A percentile compares a stretch with the other conserved stretches of the same genome.
phyloP scores from a whole-genome alignment of 64 coral and sea anemone species.

The Hydrozoanthus tunicans region DNA sequence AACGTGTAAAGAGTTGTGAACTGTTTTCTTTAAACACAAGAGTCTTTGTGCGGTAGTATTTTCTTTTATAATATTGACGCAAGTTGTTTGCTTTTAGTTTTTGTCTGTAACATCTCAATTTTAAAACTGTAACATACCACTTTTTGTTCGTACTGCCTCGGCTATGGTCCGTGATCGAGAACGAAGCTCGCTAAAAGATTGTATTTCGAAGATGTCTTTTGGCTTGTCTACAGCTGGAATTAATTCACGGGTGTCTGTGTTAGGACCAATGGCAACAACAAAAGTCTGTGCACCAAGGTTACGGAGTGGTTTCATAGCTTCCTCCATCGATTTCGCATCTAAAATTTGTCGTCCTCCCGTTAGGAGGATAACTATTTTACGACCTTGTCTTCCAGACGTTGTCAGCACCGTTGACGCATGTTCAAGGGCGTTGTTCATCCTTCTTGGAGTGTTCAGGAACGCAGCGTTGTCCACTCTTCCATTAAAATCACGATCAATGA shows the following conservation, averaged over 20 bases:
- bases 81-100: neutral
- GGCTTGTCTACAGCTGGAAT: constrained; percentile 20
- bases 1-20: too few species aligned
- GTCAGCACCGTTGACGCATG: constrained; percentile 1
- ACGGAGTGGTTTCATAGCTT: constrained; percentile 46
- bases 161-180: constrained; percentile 45
- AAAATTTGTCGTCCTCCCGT: constrained; percentile 1
- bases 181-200: constrained; percentile 49
- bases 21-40: too few species aligned
- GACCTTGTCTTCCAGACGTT: constrained; percentile 37
- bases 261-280: constrained; percentile 57
- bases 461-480: constrained; percentile 31
- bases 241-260: constrained; percentile 25
- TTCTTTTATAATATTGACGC: too few species aligned
- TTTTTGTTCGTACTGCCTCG: constrained; percentile 37
- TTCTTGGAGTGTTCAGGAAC: constrained; percentile 23
- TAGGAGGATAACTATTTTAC: constrained; percentile 30
- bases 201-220: constrained; percentile 56
- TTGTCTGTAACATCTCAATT: neutral
- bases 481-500: constrained; percentile 21
- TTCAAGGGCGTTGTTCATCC: constrained; percentile 34
- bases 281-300: constrained; percentile 50
- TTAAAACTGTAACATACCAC: constrained; percentile 15
- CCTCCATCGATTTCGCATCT: constrained; percentile 31
- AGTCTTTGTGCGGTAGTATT: too few species aligned